Evolutionary conservation across 2,113 vertebrate species (phyloP).

Genomic region (Chiloscyllium plagiosum): DNA sequence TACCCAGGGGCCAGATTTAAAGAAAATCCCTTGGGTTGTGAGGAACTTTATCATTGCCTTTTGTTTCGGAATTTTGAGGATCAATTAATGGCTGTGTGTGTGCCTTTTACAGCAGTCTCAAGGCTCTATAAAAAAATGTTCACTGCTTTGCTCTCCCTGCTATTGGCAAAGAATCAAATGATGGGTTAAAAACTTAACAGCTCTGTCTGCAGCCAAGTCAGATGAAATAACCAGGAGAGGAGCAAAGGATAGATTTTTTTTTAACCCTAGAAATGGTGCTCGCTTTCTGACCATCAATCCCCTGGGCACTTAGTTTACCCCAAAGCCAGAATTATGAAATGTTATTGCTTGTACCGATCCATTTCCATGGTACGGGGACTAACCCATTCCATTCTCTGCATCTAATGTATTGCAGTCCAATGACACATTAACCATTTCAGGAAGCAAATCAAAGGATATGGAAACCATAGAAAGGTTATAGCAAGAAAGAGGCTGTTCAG

Average conservation of each 20-base stretch:
- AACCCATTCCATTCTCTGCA: neutral
- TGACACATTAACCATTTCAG: neutral
- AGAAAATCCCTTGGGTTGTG: too few species aligned
- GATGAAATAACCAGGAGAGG: neutral
- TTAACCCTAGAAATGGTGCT: neutral
- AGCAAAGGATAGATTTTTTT: neutral
- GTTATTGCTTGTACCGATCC: neutral
- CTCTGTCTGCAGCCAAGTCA: neutral
- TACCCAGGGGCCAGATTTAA: too few species aligned
- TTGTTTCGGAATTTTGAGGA: too few species aligned
- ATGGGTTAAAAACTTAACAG: too few species aligned
- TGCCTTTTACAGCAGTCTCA: too few species aligned
- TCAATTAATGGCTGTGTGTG: too few species aligned
- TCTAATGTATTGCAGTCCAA: neutral
- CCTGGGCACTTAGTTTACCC: neutral
- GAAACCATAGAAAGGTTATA: neutral
- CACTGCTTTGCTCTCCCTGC: too few species aligned
- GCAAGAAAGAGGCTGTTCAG: too few species aligned
- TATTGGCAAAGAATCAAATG: too few species aligned
- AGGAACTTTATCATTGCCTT: too few species aligned
- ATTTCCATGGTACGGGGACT: neutral
- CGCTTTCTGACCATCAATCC: neutral
- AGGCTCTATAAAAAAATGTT: too few species aligned
- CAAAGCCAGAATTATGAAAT: neutral
- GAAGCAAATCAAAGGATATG: neutral